Evolutionary conservation across 2,797 vertebrate species (phyloP).

Genomic region (Ctenochaetus hawaiiensis): DNA sequence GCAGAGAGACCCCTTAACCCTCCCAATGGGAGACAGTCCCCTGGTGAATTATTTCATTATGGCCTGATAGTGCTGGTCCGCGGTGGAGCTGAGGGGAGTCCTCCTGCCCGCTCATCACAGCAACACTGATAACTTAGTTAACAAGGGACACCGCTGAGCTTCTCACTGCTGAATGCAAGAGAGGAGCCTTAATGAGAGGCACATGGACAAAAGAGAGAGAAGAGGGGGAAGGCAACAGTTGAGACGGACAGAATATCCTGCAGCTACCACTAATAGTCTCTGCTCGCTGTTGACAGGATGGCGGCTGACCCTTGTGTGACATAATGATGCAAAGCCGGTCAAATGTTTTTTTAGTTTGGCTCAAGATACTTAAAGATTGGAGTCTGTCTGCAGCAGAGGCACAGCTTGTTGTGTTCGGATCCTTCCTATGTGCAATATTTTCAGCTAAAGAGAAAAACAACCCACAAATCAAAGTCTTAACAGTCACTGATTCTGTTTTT

Average conservation of each 20-base stretch:
- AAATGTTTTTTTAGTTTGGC: slow-evolving; percentile 42
- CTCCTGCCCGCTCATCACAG: slow-evolving; percentile 64
- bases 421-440: background rate
- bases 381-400: background rate
- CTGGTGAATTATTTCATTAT: slow-evolving; percentile 84
- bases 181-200: slow-evolving; percentile 71
- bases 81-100: slow-evolving; percentile 57
- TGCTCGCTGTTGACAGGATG: slow-evolving; percentile 33
- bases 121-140: slow-evolving; percentile 79
- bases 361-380: slow-evolving; percentile 16
- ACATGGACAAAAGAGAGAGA: slow-evolving; percentile 42
- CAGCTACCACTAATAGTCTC: slow-evolving; percentile 24
- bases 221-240: slow-evolving; percentile 24
- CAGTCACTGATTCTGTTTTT: background rate
- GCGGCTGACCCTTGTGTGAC: slow-evolving; percentile 48
- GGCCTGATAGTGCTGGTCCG: slow-evolving; percentile 63
- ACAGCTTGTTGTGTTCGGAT: slow-evolving; percentile 20
- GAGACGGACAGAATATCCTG: slow-evolving; percentile 39
- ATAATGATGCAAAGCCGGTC: slow-evolving; percentile 44
- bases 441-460: background rate
- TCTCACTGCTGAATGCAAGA: slow-evolving; percentile 54
- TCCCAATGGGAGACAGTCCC: slow-evolving; percentile 74
- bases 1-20: slow-evolving; percentile 84
- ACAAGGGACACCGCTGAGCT: slow-evolving; percentile 73
- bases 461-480: background rate